phyloP scores from a whole-genome alignment of 2,888 invertebrate species.

The Erebia epiphron region DNA sequence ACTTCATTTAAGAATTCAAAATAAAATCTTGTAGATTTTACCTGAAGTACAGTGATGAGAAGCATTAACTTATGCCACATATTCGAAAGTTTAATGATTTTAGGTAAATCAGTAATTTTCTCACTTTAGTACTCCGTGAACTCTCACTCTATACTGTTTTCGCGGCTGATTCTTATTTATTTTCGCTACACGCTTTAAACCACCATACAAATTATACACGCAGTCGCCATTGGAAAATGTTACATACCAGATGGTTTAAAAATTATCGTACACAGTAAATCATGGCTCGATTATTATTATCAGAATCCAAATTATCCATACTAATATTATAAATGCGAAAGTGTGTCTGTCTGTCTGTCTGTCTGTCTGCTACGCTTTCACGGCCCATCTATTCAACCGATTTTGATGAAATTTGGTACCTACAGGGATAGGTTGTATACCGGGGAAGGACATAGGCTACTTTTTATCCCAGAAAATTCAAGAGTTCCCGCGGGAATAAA shows the following conservation, averaged over 20 bases:
- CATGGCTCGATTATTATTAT: conserved; percentile 14
- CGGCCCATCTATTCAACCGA: too few relatives aligned
- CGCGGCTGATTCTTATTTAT: conserved; percentile 51
- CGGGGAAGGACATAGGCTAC: too few relatives aligned
- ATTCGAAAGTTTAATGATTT: conserved; percentile 41
- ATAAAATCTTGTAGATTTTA: conserved; percentile 49
- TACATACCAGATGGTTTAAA: conserved; percentile 44
- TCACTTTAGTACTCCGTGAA: conserved; percentile 23
- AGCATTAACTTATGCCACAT: conserved; percentile 33
- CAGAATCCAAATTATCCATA: too few relatives aligned
- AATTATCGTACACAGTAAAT: conserved; percentile 46
- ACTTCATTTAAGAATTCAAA: background rate
- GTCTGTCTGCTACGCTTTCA: too few relatives aligned
- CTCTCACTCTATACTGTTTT: conserved; percentile 52
- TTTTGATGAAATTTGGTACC: too few relatives aligned
- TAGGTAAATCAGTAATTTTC: background rate
- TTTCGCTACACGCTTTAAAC: conserved; percentile 55
- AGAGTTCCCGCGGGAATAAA: too few relatives aligned
- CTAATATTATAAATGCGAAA: too few relatives aligned
- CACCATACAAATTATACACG: conserved; percentile 67
- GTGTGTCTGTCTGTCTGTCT: too few relatives aligned
- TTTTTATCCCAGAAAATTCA: too few relatives aligned
- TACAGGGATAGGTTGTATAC: too few relatives aligned
- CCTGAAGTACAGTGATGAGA: conserved; percentile 48
- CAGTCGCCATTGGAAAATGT: conserved; percentile 63